A percentile compares a stretch with the other conserved stretches of the same genome.
phyloP scores from a whole-genome alignment of 1,140 invertebrate genomes.

The Pentalonia nigronervosa region DNA sequence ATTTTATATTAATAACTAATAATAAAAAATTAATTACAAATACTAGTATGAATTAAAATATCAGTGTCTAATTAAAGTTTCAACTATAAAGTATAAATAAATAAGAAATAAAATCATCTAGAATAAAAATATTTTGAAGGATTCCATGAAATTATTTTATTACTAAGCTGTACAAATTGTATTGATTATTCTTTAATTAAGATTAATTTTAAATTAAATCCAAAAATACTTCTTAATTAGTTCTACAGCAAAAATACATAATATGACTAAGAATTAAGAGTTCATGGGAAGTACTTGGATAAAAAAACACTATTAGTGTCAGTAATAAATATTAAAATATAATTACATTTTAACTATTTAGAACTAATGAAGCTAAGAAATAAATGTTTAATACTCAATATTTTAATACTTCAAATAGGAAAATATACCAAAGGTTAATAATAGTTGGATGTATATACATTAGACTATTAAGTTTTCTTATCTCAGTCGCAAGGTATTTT shows the following conservation, averaged over 20 bases:
- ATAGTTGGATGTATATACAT: background rate
- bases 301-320: background rate
- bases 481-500: background rate
- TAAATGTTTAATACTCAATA: background rate
- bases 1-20: constrained; percentile 1
- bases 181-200: background rate
- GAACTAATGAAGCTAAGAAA: background rate
- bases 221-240: background rate
- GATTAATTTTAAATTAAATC: background rate
- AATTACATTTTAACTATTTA: background rate
- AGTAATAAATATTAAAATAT: background rate
- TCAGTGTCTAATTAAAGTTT: background rate
- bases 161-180: background rate
- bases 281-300: background rate
- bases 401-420: background rate
- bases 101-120: background rate
- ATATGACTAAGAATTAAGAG: too few species aligned
- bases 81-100: background rate
- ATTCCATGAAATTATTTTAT: background rate
- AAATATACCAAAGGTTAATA: background rate
- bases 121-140: background rate
- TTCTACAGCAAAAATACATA: background rate
- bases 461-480: background rate
- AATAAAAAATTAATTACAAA: background rate
- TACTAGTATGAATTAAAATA: background rate